phyloP scores from a whole-genome alignment of 92 coral and sea anemone genomes.

The Nematostella vectensis region DNA sequence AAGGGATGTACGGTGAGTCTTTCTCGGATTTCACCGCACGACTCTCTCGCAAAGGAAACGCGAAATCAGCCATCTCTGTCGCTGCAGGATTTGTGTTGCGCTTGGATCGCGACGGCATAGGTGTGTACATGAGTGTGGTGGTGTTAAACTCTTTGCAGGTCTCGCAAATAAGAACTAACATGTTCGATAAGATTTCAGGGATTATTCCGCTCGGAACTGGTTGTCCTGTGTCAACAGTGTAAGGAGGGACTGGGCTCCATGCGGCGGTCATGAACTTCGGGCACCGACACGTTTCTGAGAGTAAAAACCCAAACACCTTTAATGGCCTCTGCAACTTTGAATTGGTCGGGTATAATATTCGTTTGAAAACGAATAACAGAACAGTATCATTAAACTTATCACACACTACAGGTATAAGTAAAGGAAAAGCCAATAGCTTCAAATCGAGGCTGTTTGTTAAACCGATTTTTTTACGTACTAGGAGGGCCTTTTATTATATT shows the following conservation, averaged over 20 bases:
- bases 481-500: too few relatives aligned
- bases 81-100: not conserved
- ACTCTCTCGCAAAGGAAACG: constrained; percentile 25
- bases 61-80: constrained; percentile 15
- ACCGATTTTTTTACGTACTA: too few relatives aligned
- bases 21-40: constrained; percentile 2
- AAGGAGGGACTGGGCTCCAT: constrained; percentile 48
- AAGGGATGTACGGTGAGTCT: constrained; percentile 33
- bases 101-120: not conserved
- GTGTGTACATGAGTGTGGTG: constrained; percentile 10
- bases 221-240: constrained; percentile 16
- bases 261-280: constrained; percentile 17
- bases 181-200: constrained; percentile 41
- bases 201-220: constrained; percentile 40
- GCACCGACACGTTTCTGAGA: constrained; percentile 60
- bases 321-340: too few relatives aligned
- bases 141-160: constrained; percentile 18
- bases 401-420: too few relatives aligned
- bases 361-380: too few relatives aligned
- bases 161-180: constrained; percentile 50
- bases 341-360: too few relatives aligned
- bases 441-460: too few relatives aligned
- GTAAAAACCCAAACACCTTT: too few relatives aligned
- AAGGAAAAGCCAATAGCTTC: too few relatives aligned
- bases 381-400: too few relatives aligned